Percentiles rank a stretch among this genome's conserved stretches.
Conservation (phyloP, 2,888 invertebrate genomes). For the Diarsia brunnea region DNA sequence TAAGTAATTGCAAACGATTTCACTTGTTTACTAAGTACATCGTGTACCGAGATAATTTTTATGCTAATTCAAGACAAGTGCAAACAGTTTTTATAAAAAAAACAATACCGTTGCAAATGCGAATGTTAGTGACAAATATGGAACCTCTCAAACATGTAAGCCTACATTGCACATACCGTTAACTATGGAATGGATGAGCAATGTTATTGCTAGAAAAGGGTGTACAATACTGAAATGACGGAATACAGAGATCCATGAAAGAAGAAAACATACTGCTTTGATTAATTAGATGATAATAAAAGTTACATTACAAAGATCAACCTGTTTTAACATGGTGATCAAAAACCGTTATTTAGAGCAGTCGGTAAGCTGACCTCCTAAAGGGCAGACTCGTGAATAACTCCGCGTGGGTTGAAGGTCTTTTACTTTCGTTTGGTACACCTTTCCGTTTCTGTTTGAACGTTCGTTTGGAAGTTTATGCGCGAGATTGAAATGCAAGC, state of each 20-base stretch:
- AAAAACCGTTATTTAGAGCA: conserved; percentile 35
- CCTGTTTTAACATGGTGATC: neutral
- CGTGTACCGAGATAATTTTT: neutral
- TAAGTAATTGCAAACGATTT: neutral
- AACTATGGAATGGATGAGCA: neutral
- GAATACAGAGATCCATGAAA: neutral
- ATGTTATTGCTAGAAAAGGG: neutral
- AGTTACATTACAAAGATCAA: neutral
- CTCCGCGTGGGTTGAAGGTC: conserved; percentile 40
- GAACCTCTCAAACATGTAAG: neutral
- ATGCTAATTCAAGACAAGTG: neutral
- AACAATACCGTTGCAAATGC: neutral
- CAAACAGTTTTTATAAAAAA: neutral
- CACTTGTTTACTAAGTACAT: neutral
- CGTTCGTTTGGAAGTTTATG: conserved; percentile 1
- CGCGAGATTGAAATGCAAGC: neutral
- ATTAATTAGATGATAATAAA: neutral
- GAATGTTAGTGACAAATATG: neutral
- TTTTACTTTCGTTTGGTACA: conserved; percentile 52
- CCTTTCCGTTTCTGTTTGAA: conserved; percentile 49
- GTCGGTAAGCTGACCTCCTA: conserved; percentile 25
- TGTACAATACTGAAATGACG: neutral
- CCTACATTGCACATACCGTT: neutral
- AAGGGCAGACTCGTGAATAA: conserved; percentile 55
- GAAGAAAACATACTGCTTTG: neutral